A percentile compares a stretch with the other conserved stretches of the same genome.
Conservation (phyloP, 2,888 invertebrate species). For the Acleris literana region DNA sequence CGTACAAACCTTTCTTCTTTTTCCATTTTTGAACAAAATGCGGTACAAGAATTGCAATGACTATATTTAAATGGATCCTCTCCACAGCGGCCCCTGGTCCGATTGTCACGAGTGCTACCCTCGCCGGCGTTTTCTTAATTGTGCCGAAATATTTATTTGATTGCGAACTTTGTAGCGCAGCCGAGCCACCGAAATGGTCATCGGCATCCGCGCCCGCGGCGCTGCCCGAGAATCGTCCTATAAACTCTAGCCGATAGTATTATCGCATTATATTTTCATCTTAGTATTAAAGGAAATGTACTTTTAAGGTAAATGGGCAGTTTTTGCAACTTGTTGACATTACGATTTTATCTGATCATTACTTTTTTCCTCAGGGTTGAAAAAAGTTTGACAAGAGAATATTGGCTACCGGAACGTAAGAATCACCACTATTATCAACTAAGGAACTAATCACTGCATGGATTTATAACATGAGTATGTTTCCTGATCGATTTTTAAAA, state of each 20-base stretch:
- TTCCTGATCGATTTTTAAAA: too few relatives aligned
- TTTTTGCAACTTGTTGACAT: background rate
- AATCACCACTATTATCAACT: too few relatives aligned
- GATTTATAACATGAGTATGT: too few relatives aligned
- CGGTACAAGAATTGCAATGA: background rate
- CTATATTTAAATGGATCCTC: conserved; percentile 48
- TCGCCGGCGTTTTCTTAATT: conserved; percentile 83
- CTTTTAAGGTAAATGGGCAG: background rate
- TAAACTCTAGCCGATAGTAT: conserved; percentile 51
- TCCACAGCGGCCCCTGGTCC: conserved; percentile 62
- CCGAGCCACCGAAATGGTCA: conserved; percentile 81
- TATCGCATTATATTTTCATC: conserved; percentile 13
- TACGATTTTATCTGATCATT: too few relatives aligned
- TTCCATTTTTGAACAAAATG: background rate
- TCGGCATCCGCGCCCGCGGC: conserved; percentile 75
- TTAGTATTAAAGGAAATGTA: background rate
- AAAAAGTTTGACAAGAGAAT: too few relatives aligned
- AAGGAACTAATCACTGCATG: too few relatives aligned
- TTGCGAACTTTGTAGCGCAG: conserved; percentile 78
- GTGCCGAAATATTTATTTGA: conserved; percentile 84
- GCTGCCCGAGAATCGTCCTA: conserved; percentile 65
- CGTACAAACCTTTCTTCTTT: too few relatives aligned
- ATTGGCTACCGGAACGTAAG: too few relatives aligned
- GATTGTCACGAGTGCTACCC: conserved; percentile 81
- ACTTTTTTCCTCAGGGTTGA: too few relatives aligned